These are phyloP conservation scores for Athene cunicularia DNA, from an alignment of 2,113 vertebrate genomes.

Conservation along the genomic window DNA sequence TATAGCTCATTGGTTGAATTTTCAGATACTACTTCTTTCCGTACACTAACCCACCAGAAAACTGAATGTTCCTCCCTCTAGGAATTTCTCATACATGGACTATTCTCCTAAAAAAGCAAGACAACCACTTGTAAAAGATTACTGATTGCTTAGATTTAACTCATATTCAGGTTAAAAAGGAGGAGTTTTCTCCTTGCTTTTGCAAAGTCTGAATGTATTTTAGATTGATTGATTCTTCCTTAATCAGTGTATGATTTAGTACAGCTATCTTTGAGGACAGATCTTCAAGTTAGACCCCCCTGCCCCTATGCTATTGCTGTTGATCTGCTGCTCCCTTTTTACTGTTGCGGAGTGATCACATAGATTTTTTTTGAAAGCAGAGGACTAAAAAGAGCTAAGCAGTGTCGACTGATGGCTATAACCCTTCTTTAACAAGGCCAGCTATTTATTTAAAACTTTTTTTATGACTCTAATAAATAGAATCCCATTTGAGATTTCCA, in stretches of 20 bases:
- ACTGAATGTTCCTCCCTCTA: neutral
- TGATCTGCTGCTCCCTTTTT: neutral
- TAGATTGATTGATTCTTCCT: neutral
- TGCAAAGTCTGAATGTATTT: neutral
- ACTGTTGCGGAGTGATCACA: neutral
- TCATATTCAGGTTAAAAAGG: neutral
- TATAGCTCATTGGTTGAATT: neutral
- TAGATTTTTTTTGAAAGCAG: neutral
- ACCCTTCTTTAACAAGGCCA: neutral
- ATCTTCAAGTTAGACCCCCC: neutral
- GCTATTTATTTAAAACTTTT: neutral
- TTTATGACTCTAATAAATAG: neutral
- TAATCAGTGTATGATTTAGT: neutral
- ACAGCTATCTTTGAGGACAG: neutral
- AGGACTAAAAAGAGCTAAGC: neutral
- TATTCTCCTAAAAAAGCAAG: neutral
- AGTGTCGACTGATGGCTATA: neutral
- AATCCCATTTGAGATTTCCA: neutral
- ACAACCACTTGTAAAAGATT: neutral
- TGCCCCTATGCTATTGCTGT: accelerated
- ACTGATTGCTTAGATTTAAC: neutral
- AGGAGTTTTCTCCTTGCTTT: neutral
- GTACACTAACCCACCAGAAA: neutral
- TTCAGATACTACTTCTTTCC: neutral
- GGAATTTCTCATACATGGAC: neutral